Evolutionary conservation across 2,888 invertebrate species (phyloP).

Genomic region (Malthinus flaveolus): DNA sequence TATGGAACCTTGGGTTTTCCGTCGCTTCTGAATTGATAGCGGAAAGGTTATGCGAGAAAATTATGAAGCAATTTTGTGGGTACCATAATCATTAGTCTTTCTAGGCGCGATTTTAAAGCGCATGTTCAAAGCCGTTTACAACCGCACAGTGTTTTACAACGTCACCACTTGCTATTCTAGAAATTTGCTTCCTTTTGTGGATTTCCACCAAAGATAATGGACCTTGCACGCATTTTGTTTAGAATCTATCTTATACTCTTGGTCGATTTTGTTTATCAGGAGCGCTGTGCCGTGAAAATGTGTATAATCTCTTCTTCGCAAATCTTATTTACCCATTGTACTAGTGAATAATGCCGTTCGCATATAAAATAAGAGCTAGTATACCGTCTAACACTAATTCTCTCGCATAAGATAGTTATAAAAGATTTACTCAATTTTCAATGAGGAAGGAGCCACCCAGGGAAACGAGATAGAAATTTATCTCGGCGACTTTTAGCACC

Average conservation of each 20-base stretch:
- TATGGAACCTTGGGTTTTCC: conserved; percentile 44
- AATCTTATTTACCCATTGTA: conserved; percentile 21
- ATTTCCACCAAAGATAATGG: conserved; percentile 25
- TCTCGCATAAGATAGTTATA: conserved; percentile 21
- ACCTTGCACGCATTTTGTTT: conserved; percentile 20
- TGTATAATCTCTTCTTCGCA: conserved; percentile 14
- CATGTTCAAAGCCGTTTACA: conserved; percentile 30
- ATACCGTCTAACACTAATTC: conserved; percentile 18
- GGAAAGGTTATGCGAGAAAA: conserved; percentile 54
- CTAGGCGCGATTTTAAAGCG: conserved; percentile 32
- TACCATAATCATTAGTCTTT: conserved; percentile 53
- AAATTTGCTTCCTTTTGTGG: conserved; percentile 28
- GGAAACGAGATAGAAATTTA: conserved; percentile 30
- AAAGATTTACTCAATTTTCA: conserved; percentile 31
- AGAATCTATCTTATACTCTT: conserved; percentile 14
- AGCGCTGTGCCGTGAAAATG: conserved; percentile 9
- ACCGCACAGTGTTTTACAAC: conserved; percentile 33
- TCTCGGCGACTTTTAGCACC: conserved; percentile 30
- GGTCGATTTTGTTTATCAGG: conserved; percentile 20
- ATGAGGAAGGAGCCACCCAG: conserved; percentile 22
- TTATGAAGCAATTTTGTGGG: conserved; percentile 56
- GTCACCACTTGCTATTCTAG: conserved; percentile 30
- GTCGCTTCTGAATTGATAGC: conserved; percentile 51
- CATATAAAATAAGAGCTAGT: conserved; percentile 18
- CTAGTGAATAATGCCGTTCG: conserved; percentile 15